Base-by-base conservation (phyloP, 2,888 invertebrate genomes). In the Orthosia gracilis region DNA sequence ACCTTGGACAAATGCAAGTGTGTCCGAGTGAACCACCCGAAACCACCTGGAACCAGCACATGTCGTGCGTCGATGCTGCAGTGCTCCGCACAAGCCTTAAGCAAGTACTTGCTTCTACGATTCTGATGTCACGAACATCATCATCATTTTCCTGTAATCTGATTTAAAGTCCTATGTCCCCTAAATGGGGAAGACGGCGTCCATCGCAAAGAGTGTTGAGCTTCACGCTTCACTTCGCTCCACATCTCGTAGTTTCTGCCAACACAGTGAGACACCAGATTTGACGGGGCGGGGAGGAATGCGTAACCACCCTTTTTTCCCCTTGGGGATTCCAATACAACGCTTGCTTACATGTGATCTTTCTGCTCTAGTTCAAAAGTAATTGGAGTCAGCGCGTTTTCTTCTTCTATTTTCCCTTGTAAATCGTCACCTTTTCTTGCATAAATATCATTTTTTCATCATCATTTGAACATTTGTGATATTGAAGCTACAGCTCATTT, bases 1-100 rank as follows among this genome's bases (percentile, higher is more conserved):
- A 88, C 90, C 0, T 50, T 92, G 40, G 47, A 73, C 3, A 81
- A 64, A 3, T 95, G 95, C 74, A 79, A 89, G 3, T 95, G 95
- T 73, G 75, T 91, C 1, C 85, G 90, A 21, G 70, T 85, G 1
- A 80, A 86, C 0, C 92, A 93, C 54, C 94, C 94, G 0, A 82
- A 72, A 0, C 88, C 89, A 0, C 78, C 73, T 0, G 89, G 89
- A 0, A 70, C 83, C 0, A 66, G 68, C 0, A 40, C 80, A 13
- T 95, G 95, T 75, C 69, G 66, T 1, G 89, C 94, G 0, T 69
- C 47, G 0, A 80, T 76, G 3, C 78, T 95, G 4, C 62, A 61
- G 0, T 95, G 95, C 57, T 90, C 92, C 1, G 78, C 86, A 17
- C 81, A 86, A 11, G 86, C 89, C 3, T 83, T 87, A 69, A 89